Evolutionary conservation across 1,140 invertebrate species (phyloP), one percentile per base, ranked within the genome.

Genomic region (Epicauta chinensis): DNA sequence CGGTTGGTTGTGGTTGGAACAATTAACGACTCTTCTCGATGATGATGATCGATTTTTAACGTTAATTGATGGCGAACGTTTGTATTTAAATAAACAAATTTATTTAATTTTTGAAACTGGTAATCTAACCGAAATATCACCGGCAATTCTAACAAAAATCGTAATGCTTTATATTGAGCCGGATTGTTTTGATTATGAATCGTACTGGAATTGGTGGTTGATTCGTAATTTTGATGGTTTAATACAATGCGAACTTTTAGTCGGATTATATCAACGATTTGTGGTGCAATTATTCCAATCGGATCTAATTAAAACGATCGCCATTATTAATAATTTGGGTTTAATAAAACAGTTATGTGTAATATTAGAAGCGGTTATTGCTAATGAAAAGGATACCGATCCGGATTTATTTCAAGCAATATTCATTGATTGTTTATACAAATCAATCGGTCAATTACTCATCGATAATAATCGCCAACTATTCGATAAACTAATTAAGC

Each of bases 1-100:
- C 2, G 92, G 95, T 76, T 84, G 91, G 5, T 72, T 93, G 4
- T 96, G 91, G 91, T 91, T 95, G 56, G 91, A 94, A 73, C 94
- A 94, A 71, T 93, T 95, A 90, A 95, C 95, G 72, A 93, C 91
- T 1, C 91, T 95, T 4, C 94, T 96, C 91, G 92, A 96, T 67
- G 91, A 96, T 69, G 95, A 94, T 66, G 4, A 23, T 0, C 87
- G 86, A 67, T 69, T 94, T 37, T 68, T 96, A 36, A 94, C 91
- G 0, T 73, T 96, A 52, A 89, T 89, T 0, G 94, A 94, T 71
- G 91, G 91, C 42, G 91, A 96, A 66, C 75, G 91, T 48, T 93
- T 96, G 15, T 78, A 87, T 36, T 73, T 95, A 14, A 80, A 83
- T 63, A 81, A 84, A 55, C 84, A 89, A 54, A 76, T 80, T 62